phyloP scores from a whole-genome alignment of 2,113 vertebrate genomes.

The Odocoileus hemionus region DNA sequence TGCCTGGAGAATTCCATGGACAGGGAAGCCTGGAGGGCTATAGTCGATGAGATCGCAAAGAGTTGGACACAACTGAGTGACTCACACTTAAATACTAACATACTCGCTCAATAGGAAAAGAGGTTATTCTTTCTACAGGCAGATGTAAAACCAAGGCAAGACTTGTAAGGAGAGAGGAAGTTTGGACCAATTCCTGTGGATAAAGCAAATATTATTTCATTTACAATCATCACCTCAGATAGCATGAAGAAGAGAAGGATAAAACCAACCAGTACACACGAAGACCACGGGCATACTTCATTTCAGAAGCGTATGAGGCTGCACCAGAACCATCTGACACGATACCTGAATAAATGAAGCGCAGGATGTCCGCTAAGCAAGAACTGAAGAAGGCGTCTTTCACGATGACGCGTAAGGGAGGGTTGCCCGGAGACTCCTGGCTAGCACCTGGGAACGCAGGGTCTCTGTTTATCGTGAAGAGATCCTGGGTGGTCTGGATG shows the following conservation, averaged over 20 bases:
- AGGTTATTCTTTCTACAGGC: not conserved
- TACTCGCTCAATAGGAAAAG: not conserved
- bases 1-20: not conserved
- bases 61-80: not conserved
- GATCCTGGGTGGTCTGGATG: conserved; percentile 76
- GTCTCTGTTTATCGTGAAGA: conserved; percentile 82
- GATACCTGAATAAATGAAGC: conserved; percentile 97
- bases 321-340: not conserved
- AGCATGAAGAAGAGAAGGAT: not conserved
- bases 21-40: not conserved
- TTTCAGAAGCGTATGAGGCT: not conserved
- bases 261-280: not conserved
- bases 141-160: not conserved
- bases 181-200: not conserved
- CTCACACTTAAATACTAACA: not conserved
- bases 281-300: not conserved
- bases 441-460: conserved; percentile 57
- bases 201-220: not conserved
- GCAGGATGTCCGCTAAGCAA: conserved; percentile 92
- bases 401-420: conserved; percentile 88
- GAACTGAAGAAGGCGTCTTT: conserved; percentile 90
- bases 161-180: not conserved
- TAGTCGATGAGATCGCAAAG: not conserved
- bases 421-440: conserved; percentile 71
- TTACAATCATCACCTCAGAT: not conserved